Percentiles rank a stretch among this genome's conserved stretches.
Evolutionary conservation across 2,888 invertebrate species (phyloP).

Genomic region (Synergus umbraculus): DNA sequence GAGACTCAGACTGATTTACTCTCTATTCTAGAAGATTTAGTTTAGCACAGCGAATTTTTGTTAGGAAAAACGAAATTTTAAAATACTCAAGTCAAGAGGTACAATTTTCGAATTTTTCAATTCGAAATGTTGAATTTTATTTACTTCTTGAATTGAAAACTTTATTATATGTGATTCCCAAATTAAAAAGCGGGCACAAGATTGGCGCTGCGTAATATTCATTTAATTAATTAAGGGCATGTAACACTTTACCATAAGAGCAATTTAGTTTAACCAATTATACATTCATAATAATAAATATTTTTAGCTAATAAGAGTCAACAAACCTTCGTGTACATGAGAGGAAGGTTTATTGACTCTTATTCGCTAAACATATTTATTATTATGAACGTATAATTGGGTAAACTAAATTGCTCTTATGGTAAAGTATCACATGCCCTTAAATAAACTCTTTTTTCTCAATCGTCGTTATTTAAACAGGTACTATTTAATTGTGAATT

Average conservation of each 20-base stretch:
- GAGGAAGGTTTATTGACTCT: no score
- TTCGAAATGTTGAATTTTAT: neutral
- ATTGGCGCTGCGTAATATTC: neutral
- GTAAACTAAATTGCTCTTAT: no score
- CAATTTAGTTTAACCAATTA: no score
- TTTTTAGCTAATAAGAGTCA: no score
- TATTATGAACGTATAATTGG: no score
- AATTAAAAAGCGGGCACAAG: neutral
- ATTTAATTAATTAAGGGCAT: no score
- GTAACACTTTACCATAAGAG: no score
- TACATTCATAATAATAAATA: no score
- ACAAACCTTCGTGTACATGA: no score
- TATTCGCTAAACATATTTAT: no score
- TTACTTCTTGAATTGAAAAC: neutral
- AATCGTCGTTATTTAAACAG: neutral
- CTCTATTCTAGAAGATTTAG: constrained; percentile 70
- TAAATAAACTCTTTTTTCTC: no score
- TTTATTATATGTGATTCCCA: constrained; percentile 1
- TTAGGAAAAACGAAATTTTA: constrained; percentile 3
- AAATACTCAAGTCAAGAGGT: neutral
- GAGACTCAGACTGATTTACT: constrained; percentile 80
- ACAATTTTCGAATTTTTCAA: neutral
- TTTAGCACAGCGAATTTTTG: constrained; percentile 40
- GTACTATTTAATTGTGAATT: neutral
- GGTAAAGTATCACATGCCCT: no score